Base-by-base conservation (phyloP, 2,888 invertebrate species). In the Yponomeuta cagnagella region DNA sequence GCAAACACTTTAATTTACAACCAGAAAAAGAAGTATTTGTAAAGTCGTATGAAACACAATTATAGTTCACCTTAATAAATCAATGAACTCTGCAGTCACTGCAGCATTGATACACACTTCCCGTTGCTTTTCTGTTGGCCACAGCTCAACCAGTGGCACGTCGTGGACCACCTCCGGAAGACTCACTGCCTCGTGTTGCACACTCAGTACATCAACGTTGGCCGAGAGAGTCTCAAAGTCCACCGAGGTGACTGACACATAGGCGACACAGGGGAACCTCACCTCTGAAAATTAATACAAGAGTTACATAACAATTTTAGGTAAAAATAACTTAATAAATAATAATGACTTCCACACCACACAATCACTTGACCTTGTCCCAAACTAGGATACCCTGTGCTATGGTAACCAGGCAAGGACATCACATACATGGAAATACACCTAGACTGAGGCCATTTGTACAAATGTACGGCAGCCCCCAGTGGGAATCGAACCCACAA, bases 191-290 rank as follows among this genome's bases (percentile, higher is more conserved):
- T 93, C 94, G 77, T 95, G 95, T 78, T 95, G 94, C 0, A 95
- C 95, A 3, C 94, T 94, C 1, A 94, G 79, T 1, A 95, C 93
- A 71, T 93, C 94, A 0, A 95, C 93, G 58, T 90, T 80, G 0
- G 95, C 95, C 1, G 89, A 84, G 1, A 95, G 80, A 37, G 91
- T 88, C 68, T 89, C 83, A 75, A 92, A 93, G 76, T 94, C 92
- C 0, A 95, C 90, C 5, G 93, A 88, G 71, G 93, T 90, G 0
- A 95, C 93, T 30, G 93, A 88, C 8, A 95, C 90, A 15, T 93
- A 90, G 0, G 95, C 94, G 48, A 95, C 86, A 69, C 94, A 94
- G 0, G 95, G 95, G 81, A 93, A 95, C 75, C 94, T 92, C 15
- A 95, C 94, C 73, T 94, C 93, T 83, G 83, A 4, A 83, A 85